Conservation (phyloP, 2,888 invertebrate species). For the Drosophila mimica region DNA sequence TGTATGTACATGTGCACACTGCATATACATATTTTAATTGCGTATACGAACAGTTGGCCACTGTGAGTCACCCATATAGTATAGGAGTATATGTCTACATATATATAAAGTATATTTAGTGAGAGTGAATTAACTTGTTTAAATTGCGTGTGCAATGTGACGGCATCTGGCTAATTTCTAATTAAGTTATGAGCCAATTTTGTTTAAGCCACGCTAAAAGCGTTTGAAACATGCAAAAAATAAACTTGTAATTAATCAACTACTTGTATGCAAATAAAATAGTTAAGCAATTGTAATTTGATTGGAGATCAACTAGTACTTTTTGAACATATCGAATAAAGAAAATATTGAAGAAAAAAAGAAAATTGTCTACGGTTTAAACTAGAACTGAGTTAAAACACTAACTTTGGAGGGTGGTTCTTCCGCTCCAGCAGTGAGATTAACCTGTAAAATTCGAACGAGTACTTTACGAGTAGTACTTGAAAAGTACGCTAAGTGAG, state of each 20-base stretch:
- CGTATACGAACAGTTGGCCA: constrained; percentile 28
- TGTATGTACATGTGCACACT: constrained; percentile 18
- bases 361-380: constrained; percentile 31
- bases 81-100: constrained; percentile 4
- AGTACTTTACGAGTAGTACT: constrained; percentile 53
- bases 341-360: constrained; percentile 5
- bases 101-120: neutral
- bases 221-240: constrained; percentile 43
- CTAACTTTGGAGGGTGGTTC: constrained; percentile 85
- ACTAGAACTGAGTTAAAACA: constrained; percentile 71
- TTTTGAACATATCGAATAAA: neutral
- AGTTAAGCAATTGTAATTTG: constrained; percentile 28
- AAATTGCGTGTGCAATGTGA: constrained; percentile 36
- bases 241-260: constrained; percentile 16
- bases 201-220: constrained; percentile 29
- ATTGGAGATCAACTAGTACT: constrained; percentile 3
- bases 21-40: constrained; percentile 25
- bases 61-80: constrained; percentile 12
- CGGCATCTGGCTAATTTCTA: constrained; percentile 24
- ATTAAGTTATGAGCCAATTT: constrained; percentile 41
- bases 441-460: constrained; percentile 83
- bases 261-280: constrained; percentile 27
- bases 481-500: constrained; percentile 19
- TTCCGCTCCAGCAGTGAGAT: constrained; percentile 85
- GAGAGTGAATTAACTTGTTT: constrained; percentile 22